These are phyloP conservation scores for Psittacus erithacus DNA, from an alignment of 2,113 vertebrate species.

Conservation along the genomic window DNA sequence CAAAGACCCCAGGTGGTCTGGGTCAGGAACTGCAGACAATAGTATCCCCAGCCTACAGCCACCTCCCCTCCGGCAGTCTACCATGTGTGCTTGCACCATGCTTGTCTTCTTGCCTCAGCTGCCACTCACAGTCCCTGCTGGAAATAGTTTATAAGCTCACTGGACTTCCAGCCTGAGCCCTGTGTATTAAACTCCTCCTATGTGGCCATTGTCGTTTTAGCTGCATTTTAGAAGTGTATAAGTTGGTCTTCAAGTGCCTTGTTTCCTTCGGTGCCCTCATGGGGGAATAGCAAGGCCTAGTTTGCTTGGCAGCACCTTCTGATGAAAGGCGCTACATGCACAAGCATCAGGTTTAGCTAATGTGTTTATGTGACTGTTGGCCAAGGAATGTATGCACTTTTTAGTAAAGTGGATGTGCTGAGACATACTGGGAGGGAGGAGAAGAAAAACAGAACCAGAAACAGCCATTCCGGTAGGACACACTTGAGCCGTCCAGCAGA, in stretches of 20 bases:
- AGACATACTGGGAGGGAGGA: conserved; percentile 18
- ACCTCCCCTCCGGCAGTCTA: not conserved
- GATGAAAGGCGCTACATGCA: not conserved
- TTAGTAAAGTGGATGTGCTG: conserved; percentile 20
- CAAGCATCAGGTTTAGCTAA: not conserved
- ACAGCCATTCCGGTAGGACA: conserved; percentile 19
- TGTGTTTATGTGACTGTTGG: not conserved
- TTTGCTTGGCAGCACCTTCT: not conserved
- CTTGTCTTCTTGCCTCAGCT: not conserved
- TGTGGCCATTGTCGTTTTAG: not conserved
- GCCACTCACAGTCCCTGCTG: not conserved
- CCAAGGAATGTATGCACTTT: not conserved
- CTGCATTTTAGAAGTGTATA: not conserved
- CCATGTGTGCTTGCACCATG: not conserved
- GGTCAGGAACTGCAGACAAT: not conserved
- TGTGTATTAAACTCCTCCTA: not conserved
- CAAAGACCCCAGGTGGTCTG: not conserved
- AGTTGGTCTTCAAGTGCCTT: not conserved
- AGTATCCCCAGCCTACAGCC: not conserved
- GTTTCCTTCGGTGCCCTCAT: not conserved
- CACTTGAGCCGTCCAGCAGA: conserved; percentile 20
- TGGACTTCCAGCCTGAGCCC: not conserved
- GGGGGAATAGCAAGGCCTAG: not conserved
- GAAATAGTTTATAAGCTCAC: not conserved
- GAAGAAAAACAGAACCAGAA: conserved; percentile 33